Evolutionary conservation across 2,113 vertebrate species (phyloP).

Genomic region (Chaenocephalus aceratus): DNA sequence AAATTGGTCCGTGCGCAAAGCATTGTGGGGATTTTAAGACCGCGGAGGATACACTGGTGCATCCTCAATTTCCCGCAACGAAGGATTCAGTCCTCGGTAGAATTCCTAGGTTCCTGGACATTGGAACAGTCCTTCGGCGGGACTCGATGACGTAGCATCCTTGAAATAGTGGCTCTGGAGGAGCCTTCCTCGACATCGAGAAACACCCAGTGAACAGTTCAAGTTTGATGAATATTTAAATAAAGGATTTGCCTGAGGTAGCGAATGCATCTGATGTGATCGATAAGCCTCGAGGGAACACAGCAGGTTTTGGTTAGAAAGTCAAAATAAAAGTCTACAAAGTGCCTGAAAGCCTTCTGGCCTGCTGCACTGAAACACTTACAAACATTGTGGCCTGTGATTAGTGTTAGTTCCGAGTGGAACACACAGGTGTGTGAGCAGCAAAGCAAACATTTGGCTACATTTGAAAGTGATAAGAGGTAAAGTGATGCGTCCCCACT

Average conservation of each 20-base stretch:
- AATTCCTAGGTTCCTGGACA: too few species aligned
- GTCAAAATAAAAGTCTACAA: not conserved
- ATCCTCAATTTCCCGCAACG: too few species aligned
- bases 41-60: too few species aligned
- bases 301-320: not conserved
- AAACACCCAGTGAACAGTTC: not conserved
- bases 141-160: too few species aligned
- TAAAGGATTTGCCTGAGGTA: conserved; percentile 9
- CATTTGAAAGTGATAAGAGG: not conserved
- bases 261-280: not conserved
- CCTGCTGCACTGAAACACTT: not conserved
- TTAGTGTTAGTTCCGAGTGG: not conserved
- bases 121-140: too few species aligned
- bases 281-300: not conserved
- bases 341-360: too few species aligned
- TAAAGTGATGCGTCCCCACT: not conserved
- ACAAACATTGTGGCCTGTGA: not conserved
- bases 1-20: too few species aligned
- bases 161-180: too few species aligned
- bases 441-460: not conserved
- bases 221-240: not conserved
- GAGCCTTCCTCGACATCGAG: too few species aligned
- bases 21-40: too few species aligned
- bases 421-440: not conserved
- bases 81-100: too few species aligned